Evolutionary conservation across 2,113 vertebrate species (phyloP).

Genomic region (Silurus glanis): DNA sequence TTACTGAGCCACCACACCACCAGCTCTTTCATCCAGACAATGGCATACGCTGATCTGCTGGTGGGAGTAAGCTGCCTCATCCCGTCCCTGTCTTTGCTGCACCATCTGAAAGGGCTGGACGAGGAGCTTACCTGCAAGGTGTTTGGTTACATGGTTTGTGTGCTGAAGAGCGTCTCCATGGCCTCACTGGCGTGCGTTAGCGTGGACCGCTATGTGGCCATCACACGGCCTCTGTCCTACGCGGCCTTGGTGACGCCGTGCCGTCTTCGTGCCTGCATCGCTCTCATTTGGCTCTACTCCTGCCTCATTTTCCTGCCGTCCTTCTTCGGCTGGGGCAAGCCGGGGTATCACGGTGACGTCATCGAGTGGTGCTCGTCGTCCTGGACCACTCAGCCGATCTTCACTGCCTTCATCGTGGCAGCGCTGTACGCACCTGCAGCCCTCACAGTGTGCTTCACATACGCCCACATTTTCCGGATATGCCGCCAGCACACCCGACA

Average conservation of each 20-base stretch:
- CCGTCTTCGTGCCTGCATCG: conserved; percentile 88
- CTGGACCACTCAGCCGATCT: conserved; percentile 86
- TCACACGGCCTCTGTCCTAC: conserved; percentile 91
- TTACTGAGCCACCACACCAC: conserved; percentile 94
- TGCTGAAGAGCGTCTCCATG: conserved; percentile 98
- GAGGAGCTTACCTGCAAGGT: conserved; percentile 88
- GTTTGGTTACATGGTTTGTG: conserved; percentile 93
- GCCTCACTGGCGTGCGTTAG: conserved; percentile 92
- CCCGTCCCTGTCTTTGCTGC: conserved; percentile 89
- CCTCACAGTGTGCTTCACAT: conserved; percentile 92
- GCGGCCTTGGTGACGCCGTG: conserved; percentile 88
- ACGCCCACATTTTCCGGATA: conserved; percentile 97
- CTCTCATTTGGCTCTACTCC: conserved; percentile 93
- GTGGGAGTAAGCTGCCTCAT: conserved; percentile 96
- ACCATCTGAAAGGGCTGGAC: conserved; percentile 80
- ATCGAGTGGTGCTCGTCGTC: conserved; percentile 86
- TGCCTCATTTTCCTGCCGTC: conserved; percentile 89
- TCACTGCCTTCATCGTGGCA: conserved; percentile 90
- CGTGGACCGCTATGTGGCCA: conserved; percentile 93
- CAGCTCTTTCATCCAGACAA: conserved; percentile 97
- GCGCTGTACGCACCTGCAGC: conserved; percentile 92
- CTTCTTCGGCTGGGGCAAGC: conserved; percentile 95
- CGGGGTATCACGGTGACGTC: conserved; percentile 95
- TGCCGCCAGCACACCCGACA: conserved; percentile 95
- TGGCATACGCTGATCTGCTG: conserved; percentile 96